Percentiles rank a stretch among this genome's conserved stretches.
These are phyloP conservation scores for Australoheros scitulus DNA, from an alignment of 2,113 vertebrate species.

Conservation along the genomic window DNA sequence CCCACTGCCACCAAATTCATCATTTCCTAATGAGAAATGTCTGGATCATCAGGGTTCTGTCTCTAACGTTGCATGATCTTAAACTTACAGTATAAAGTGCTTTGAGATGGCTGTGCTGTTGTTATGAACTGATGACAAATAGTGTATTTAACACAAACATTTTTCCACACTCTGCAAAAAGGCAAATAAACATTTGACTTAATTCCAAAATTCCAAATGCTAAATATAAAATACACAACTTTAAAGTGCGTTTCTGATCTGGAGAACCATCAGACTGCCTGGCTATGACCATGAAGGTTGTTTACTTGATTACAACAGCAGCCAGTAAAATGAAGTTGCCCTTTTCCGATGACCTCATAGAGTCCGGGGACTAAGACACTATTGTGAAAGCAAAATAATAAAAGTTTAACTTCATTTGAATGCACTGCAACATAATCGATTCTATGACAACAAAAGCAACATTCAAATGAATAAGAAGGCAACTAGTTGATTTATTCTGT, in stretches of 20 bases:
- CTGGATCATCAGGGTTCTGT: not conserved
- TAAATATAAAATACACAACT: not conserved
- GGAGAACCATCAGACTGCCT: not conserved
- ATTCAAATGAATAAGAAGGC: not conserved
- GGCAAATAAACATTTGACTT: not conserved
- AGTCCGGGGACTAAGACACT: not conserved
- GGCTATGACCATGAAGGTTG: not conserved
- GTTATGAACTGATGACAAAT: not conserved
- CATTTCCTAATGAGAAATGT: not conserved
- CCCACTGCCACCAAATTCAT: not conserved
- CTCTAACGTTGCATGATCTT: not conserved
- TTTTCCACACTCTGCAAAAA: not conserved
- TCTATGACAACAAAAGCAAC: not conserved
- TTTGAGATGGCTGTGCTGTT: too few species aligned
- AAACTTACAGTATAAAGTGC: not conserved
- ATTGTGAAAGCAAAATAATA: not conserved
- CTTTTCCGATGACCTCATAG: not conserved
- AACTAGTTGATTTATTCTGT: conserved; percentile 16
- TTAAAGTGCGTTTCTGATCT: not conserved
- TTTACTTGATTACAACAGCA: not conserved
- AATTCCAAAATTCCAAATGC: not conserved
- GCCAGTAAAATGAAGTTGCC: not conserved
- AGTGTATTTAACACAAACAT: not conserved
- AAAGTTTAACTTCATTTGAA: not conserved
- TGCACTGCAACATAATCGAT: not conserved